Evolutionary conservation across 2,113 vertebrate species (phyloP).

Genomic region (Pseudorectes ferrugineus): DNA sequence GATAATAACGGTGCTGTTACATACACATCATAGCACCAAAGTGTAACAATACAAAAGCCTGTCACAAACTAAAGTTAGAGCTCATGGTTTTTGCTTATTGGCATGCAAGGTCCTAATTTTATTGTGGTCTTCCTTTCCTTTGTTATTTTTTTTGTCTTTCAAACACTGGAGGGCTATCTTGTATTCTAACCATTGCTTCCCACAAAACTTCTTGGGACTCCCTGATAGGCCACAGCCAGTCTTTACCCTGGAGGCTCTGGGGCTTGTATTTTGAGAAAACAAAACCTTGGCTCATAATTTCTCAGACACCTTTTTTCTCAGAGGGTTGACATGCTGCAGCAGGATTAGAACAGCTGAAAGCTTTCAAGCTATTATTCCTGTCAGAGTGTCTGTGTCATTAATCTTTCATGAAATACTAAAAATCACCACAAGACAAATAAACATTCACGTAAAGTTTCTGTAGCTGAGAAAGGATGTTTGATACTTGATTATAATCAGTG

Average conservation of each 20-base stretch:
- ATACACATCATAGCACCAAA: not conserved
- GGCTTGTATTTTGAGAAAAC: not conserved
- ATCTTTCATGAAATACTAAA: not conserved
- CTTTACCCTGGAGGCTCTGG: not conserved
- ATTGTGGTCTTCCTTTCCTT: not conserved
- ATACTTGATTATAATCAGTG: not conserved
- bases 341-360: not conserved
- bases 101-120: not conserved
- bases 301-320: not conserved
- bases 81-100: not conserved
- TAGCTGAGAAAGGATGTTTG: not conserved
- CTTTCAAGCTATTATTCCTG: not conserved
- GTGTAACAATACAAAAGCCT: not conserved
- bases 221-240: not conserved
- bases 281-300: not conserved
- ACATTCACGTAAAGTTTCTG: not conserved
- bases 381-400: not conserved
- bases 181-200: not conserved
- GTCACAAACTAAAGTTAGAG: not conserved
- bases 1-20: not conserved
- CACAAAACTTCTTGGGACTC: rapidly evolving
- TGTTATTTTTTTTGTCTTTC: not conserved
- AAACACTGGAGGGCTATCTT: not conserved
- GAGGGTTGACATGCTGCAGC: not conserved
- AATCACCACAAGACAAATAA: not conserved